These are phyloP conservation scores for Drosophila watanabei DNA, from an alignment of 1,140 invertebrate genomes.

Conservation along the genomic window DNA sequence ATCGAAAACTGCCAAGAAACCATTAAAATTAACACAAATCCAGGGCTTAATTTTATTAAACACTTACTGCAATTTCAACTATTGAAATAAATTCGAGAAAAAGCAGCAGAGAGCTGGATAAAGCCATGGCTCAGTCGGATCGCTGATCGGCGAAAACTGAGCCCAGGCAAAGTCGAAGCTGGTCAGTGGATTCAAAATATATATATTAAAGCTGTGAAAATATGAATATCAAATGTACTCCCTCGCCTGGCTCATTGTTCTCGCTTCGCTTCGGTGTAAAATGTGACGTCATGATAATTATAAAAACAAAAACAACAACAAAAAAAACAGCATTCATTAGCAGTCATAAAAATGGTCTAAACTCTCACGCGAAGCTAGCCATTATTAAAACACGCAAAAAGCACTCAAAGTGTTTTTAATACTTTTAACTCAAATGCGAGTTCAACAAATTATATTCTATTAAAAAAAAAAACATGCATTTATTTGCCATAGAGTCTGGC, in stretches of 20 bases:
- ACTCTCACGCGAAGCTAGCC: slow-evolving; percentile 30
- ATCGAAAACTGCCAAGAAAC: slow-evolving; percentile 37
- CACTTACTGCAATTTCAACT: slow-evolving; percentile 7
- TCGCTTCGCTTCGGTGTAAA: slow-evolving; percentile 41
- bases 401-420: background rate
- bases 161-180: slow-evolving; percentile 4
- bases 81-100: slow-evolving; percentile 9
- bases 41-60: background rate
- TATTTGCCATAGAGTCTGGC: background rate
- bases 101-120: background rate
- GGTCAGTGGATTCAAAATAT: slow-evolving; percentile 24
- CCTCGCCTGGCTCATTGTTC: slow-evolving; percentile 36
- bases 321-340: slow-evolving; percentile 5
- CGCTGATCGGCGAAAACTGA: slow-evolving; percentile 35
- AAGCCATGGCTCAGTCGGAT: slow-evolving; percentile 29
- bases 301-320: slow-evolving; percentile 9
- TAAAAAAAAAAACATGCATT: background rate
- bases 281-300: slow-evolving; percentile 61
- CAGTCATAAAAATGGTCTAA: slow-evolving; percentile 11
- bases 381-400: slow-evolving; percentile 1
- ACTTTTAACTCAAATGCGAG: slow-evolving; percentile 11
- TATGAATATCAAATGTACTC: slow-evolving; percentile 32
- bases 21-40: background rate
- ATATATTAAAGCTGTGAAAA: slow-evolving; percentile 11
- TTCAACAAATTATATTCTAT: background rate